Base-by-base conservation (phyloP, 2,888 invertebrate species). In the Melitaea athalia region DNA sequence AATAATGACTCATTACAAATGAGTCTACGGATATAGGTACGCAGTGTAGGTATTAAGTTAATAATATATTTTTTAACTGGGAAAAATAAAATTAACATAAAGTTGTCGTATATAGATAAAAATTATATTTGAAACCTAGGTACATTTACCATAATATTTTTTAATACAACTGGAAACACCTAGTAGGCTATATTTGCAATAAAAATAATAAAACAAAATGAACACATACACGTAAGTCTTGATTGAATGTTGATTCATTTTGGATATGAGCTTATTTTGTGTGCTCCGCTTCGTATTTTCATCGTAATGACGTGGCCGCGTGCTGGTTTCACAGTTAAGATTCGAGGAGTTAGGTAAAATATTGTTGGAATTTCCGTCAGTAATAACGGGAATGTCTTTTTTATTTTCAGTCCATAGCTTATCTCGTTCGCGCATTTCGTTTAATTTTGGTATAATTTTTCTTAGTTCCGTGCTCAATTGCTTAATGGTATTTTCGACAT, bases 381-480 rank as follows among this genome's bases (percentile, higher is more conserved):
- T 91, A 45, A 78, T 68, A 59, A 82, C 66, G 53, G 79, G 70
- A 17, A 75, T 74, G 59, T 85, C 81, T 72, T 78, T 83, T 75
- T 82, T 83, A 72, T 79, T 83, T 72, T 83, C 83, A 24, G 82
- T 79, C 89, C 91, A 92, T 72, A 91, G 61, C 72, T 84, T 84
- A 75, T 91, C 92, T 59, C 85, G 83, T 75, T 92, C 90, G 45
- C 89, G 85, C 88, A 92, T 91, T 85, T 92, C 91, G 78, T 92
- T 91, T 76, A 92, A 78, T 80, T 91, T 92, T 50, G 92, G 92
- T 76, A 92, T 92, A 65, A 92, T 91, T 84, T 91, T 92, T 67
- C 91, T 84, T 72, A 92, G 75, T 76, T 92, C 92, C 14, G 89
- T 89, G 75, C 91, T 92, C 72, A 92, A 77, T 73, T 91, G 91